A percentile compares a stretch with the other conserved stretches of the same genome.
Evolutionary conservation across 2,888 invertebrate species (phyloP).

Genomic region (Pammene fasciana): DNA sequence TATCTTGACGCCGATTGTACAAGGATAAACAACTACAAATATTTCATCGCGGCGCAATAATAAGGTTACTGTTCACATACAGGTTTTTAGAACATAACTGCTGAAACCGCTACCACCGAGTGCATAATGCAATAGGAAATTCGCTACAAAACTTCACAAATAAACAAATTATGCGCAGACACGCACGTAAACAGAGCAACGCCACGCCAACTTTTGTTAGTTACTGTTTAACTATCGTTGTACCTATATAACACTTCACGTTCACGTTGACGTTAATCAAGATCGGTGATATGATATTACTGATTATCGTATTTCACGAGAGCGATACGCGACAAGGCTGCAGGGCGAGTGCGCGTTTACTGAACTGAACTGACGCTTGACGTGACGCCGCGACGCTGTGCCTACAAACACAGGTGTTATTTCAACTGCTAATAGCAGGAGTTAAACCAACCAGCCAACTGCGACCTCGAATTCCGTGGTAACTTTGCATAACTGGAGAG

Average conservation of each 20-base stretch:
- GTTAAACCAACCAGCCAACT: slow-evolving; percentile 1
- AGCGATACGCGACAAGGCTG: slow-evolving; percentile 50
- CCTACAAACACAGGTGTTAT: slow-evolving; percentile 19
- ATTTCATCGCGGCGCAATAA: slow-evolving; percentile 1
- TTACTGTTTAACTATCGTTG: slow-evolving; percentile 10
- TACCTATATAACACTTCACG: slow-evolving; percentile 33
- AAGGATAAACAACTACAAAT: background rate
- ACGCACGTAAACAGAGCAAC: slow-evolving; percentile 43
- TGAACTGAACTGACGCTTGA: slow-evolving; percentile 69
- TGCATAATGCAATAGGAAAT: slow-evolving; percentile 8
- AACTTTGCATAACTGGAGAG: background rate
- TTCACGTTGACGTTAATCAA: slow-evolving; percentile 20
- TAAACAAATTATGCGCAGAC: slow-evolving; percentile 27
- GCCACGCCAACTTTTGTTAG: slow-evolving; percentile 10
- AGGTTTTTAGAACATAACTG: background rate
- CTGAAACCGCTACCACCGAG: background rate
- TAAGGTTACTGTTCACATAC: background rate
- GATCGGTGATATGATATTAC: slow-evolving; percentile 20
- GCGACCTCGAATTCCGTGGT: background rate
- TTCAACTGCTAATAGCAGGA: background rate
- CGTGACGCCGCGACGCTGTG: slow-evolving; percentile 50
- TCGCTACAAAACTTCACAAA: slow-evolving; percentile 22
- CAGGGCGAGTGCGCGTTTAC: slow-evolving; percentile 61
- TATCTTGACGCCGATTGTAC: no score
- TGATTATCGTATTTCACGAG: slow-evolving; percentile 35